Base-by-base conservation (phyloP, 2,888 invertebrate species). In the Leucozona laternaria region DNA sequence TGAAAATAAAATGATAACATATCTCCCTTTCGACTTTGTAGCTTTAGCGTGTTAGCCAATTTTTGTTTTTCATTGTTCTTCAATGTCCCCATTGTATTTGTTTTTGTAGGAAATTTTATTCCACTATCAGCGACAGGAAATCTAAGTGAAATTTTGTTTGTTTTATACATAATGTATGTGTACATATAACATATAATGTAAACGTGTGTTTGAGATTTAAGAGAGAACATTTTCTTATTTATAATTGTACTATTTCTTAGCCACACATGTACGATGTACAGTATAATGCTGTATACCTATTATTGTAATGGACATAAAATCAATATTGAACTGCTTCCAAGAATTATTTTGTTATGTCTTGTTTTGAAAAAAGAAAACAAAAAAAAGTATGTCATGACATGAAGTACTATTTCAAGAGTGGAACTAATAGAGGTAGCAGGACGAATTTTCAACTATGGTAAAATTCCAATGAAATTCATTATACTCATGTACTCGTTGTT, bases 291-390 rank as follows among this genome's bases (percentile, higher is more conserved):
- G 4, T 28, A 28, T 28, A 28, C 3, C 20, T 20, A 13, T 2
- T 20, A 13, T 58, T 34, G 13, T 43, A 25, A 43, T 10, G 13
- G 34, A 43, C 22, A 22, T 25, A 22, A 62, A 62, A 62, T 40
- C 62, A 62, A 71, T 81, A 71, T 71, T 77, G 57, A 81, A 81
- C 57, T 40, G 45, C 20, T 77, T 81, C 77, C 71, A 77, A 77
- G 48, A 64, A 64, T 48, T 76, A 40, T 62, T 62, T 62, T 62
- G 53, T 57, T 77, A 20, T 64, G 34, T 43, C 34, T 20, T n/a
- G 3, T 10, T 28, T 70, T 28, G 43, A 43, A 15, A 15, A n/a
- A 55, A 28, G n/a, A 28, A n/a, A 28, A 55, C 1, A 1, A 20
- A 28, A 70, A 62, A 70, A 60, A 70, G 60, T 60, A 68, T 53